These are phyloP conservation scores for Pogonocichla stellata DNA, from an alignment of 2,113 vertebrate genomes.

Conservation along the genomic window DNA sequence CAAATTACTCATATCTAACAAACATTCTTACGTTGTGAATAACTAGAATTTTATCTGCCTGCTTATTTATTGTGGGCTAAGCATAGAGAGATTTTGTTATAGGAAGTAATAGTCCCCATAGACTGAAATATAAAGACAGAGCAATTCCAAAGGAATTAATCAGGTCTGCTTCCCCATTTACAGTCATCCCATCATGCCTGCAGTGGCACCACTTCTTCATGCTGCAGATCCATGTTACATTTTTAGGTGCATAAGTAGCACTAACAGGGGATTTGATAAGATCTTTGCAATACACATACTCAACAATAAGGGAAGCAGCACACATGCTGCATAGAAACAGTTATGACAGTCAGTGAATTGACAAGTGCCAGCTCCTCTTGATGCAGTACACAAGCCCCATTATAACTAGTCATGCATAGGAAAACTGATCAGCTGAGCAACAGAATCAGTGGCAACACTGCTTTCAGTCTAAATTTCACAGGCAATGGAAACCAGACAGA, in stretches of 20 bases:
- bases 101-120: neutral
- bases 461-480: neutral
- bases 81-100: neutral
- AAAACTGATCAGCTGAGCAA: neutral
- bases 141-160: neutral
- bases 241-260: neutral
- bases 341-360: neutral
- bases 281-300: neutral
- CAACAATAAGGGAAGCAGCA: neutral
- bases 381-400: neutral
- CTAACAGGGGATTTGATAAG: neutral
- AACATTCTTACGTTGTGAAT: neutral
- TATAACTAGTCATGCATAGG: neutral
- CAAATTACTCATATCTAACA: neutral
- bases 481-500: neutral
- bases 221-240: neutral
- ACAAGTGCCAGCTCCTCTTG: neutral
- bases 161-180: neutral
- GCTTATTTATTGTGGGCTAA: neutral
- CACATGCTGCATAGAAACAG: neutral
- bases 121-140: neutral
- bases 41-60: neutral
- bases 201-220: neutral
- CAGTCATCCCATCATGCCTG: neutral
- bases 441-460: accelerated